phyloP scores from a whole-genome alignment of 2,888 invertebrate species.

The Andrena minutula region DNA sequence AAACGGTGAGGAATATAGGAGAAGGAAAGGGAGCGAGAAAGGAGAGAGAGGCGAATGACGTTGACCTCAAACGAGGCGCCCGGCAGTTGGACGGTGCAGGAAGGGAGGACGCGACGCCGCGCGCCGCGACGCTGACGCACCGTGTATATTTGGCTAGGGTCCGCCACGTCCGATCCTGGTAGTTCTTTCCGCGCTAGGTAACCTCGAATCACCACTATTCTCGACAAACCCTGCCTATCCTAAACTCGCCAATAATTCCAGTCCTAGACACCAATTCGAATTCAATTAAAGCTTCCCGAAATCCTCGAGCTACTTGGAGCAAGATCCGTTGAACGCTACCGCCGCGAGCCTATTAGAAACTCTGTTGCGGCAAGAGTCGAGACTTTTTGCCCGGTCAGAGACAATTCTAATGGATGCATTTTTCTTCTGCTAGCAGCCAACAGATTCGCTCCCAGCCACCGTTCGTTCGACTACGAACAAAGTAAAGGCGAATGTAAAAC shows the following conservation, averaged over 20 bases:
- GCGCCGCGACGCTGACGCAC: conserved; percentile 85
- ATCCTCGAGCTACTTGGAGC: not conserved
- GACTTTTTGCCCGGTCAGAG: not conserved
- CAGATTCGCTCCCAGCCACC: conserved; percentile 3
- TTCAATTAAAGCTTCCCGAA: not conserved
- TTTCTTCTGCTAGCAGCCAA: not conserved
- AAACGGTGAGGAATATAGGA: conserved; percentile 54
- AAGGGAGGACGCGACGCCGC: conserved; percentile 81
- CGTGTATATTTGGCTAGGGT: conserved; percentile 83
- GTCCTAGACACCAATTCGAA: too few species aligned
- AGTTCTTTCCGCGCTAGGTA: conserved; percentile 65
- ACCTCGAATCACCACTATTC: conserved; percentile 57
- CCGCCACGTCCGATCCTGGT: conserved; percentile 69
- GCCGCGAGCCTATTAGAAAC: not conserved
- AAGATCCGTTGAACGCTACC: not conserved
- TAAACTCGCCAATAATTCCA: not conserved
- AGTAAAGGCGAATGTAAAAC: conserved; percentile 40
- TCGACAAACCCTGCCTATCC: conserved; percentile 1
- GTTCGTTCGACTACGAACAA: conserved; percentile 9
- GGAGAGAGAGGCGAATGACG: conserved; percentile 79
- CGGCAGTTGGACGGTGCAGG: conserved; percentile 74
- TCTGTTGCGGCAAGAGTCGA: not conserved
- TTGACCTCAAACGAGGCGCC: conserved; percentile 83
- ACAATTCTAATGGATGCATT: conserved; percentile 15
- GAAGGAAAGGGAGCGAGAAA: conserved; percentile 59